phyloP scores from a whole-genome alignment of 1,140 invertebrate species.

The Bombus impatiens region DNA sequence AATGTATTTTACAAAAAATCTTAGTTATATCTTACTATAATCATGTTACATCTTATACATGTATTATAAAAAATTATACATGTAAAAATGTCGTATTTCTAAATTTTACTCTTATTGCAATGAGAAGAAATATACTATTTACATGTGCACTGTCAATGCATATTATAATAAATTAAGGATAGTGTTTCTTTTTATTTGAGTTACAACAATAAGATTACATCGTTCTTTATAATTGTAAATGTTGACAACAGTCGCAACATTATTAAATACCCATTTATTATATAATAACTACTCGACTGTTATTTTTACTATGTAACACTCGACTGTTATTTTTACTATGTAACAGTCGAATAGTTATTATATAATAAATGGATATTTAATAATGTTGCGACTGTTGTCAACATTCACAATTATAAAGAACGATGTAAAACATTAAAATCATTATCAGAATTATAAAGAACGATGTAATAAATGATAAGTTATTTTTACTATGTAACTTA shows the following conservation, averaged over 20 bases:
- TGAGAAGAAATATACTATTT: background rate
- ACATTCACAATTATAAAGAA: too few relatives aligned
- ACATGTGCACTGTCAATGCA: background rate
- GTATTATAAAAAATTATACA: background rate
- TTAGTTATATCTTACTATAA: background rate
- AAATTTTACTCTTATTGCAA: background rate
- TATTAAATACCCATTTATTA: background rate
- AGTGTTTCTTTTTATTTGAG: background rate
- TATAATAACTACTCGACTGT: background rate
- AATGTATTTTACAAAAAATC: background rate
- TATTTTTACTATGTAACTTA: background rate
- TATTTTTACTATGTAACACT: background rate
- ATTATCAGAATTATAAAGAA: too few relatives aligned
- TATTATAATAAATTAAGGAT: background rate
- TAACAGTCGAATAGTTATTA: too few relatives aligned
- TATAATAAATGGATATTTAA: too few relatives aligned
- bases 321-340: too few relatives aligned
- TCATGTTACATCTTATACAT: background rate
- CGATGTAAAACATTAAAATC: too few relatives aligned
- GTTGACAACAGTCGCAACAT: background rate
- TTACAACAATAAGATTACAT: background rate
- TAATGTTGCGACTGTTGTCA: too few relatives aligned
- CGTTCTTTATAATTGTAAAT: background rate
- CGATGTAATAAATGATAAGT: too few relatives aligned
- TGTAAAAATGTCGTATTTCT: background rate